Percentiles rank a stretch among this genome's conserved stretches.
Evolutionary conservation across 2,888 invertebrate species (phyloP).

Genomic region (Eupithecia inturbata): DNA sequence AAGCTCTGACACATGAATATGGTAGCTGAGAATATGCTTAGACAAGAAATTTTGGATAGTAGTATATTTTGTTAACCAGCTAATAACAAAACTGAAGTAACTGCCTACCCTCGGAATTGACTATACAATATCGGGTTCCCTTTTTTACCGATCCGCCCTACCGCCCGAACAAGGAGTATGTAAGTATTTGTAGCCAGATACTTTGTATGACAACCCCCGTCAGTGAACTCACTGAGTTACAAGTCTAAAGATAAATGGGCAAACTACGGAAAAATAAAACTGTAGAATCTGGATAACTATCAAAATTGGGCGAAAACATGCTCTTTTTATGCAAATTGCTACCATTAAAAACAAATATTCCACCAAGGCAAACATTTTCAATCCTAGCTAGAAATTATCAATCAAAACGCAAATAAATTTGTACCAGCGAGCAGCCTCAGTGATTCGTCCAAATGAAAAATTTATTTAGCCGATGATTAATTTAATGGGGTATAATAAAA

Average conservation of each 20-base stretch:
- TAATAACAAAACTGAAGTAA: background rate
- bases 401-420: slow-evolving; percentile 77
- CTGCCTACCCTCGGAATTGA: background rate
- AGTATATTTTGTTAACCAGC: background rate
- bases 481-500: slow-evolving; percentile 81
- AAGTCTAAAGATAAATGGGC: background rate
- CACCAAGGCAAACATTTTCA: slow-evolving; percentile 41
- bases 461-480: slow-evolving; percentile 83
- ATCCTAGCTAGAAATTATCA: slow-evolving; percentile 64
- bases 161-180: background rate
- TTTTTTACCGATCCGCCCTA: background rate
- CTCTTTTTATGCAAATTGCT: background rate
- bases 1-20: slow-evolving; percentile 54
- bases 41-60: background rate
- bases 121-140: background rate
- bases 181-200: background rate
- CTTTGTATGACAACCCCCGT: background rate
- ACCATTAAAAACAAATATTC: slow-evolving; percentile 2
- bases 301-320: background rate
- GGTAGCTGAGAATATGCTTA: slow-evolving; percentile 25
- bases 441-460: slow-evolving; percentile 84
- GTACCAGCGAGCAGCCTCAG: slow-evolving; percentile 66
- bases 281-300: background rate
- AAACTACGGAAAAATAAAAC: background rate
- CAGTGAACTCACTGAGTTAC: background rate